Percentiles rank a stretch among this genome's conserved stretches.
Conservation (phyloP, 23 tunicate genomes). For the Ascidia mentula region DNA sequence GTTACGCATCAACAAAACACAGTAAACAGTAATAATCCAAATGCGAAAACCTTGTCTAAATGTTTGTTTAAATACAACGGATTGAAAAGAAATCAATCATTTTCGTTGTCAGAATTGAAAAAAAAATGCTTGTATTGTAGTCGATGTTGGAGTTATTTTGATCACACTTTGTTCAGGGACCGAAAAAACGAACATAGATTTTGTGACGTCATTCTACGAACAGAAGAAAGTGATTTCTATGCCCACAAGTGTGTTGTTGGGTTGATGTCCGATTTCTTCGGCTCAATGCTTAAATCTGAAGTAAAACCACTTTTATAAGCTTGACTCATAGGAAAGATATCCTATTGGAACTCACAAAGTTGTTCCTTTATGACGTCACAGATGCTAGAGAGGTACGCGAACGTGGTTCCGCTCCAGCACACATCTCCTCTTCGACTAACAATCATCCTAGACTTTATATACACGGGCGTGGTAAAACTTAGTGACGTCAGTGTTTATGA, state of each 20-base stretch:
- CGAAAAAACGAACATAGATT: background rate
- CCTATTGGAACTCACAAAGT: too few species aligned
- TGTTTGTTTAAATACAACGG: too few species aligned
- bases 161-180: background rate
- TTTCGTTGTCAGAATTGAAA: too few species aligned
- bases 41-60: too few species aligned
- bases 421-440: background rate
- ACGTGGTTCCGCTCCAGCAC: background rate
- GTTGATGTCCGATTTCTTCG: background rate
- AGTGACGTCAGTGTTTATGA: background rate
- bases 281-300: background rate
- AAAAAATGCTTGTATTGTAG: too few species aligned
- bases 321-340: too few species aligned
- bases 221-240: background rate
- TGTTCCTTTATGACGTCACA: conserved; percentile 2
- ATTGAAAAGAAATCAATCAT: too few species aligned
- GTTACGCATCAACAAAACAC: too few species aligned
- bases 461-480: background rate
- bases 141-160: too few species aligned
- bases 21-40: too few species aligned
- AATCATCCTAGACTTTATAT: background rate
- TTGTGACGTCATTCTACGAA: background rate
- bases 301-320: too few species aligned
- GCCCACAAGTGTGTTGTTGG: background rate
- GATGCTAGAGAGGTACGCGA: background rate